Conservation (phyloP, 1,140 invertebrate genomes). For the Heliconius eleuchia region DNA sequence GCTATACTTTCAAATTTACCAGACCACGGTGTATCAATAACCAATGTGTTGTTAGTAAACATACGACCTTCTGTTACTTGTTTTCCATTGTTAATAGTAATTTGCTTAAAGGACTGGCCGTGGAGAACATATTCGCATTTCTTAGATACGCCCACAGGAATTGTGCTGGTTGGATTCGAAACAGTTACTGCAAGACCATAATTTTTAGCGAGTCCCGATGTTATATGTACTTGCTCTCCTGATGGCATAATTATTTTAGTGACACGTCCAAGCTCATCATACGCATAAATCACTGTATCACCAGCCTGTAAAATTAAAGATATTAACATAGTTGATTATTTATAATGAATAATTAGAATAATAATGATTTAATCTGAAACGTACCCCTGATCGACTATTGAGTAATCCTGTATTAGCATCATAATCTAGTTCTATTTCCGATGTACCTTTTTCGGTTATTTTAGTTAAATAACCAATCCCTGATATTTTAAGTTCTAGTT, state of each 20-base stretch:
- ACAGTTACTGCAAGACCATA: constrained; percentile 89
- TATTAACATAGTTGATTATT: neutral
- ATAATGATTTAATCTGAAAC: constrained; percentile 43
- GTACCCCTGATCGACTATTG: constrained; percentile 89
- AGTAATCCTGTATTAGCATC: constrained; percentile 90
- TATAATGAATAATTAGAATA: neutral
- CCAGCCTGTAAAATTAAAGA: constrained; percentile 83
- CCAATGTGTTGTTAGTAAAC: constrained; percentile 90
- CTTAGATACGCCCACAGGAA: constrained; percentile 80
- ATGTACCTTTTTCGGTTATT: constrained; percentile 89
- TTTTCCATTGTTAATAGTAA: constrained; percentile 83
- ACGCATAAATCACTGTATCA: constrained; percentile 94
- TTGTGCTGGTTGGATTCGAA: constrained; percentile 77
- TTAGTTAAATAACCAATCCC: constrained; percentile 92
- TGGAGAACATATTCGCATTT: constrained; percentile 82
- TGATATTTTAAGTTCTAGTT: constrained; percentile 93
- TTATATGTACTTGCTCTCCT: constrained; percentile 91
- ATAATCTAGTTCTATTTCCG: constrained; percentile 92
- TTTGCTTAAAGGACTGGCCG: constrained; percentile 82
- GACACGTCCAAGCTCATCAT: constrained; percentile 92
- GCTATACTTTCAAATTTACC: constrained; percentile 88
- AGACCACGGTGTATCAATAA: constrained; percentile 85
- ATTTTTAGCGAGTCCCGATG: constrained; percentile 87
- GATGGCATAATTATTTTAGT: constrained; percentile 93
- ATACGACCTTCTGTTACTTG: constrained; percentile 87